Conservation (phyloP, 2,888 invertebrate genomes). For the Drosophila mettleri region DNA sequence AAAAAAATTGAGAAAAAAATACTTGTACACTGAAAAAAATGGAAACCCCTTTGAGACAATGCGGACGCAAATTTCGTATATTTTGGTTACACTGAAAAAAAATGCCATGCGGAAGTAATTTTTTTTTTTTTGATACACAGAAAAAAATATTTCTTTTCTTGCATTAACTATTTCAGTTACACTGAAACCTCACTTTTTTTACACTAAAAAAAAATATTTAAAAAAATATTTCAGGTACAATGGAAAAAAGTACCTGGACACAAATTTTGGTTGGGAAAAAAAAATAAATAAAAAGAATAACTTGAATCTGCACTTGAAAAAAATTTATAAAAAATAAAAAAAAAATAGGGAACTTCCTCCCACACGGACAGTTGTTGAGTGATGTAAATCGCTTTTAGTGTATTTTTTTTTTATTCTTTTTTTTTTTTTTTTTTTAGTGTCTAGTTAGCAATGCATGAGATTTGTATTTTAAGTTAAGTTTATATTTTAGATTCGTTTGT, state of each 20-base stretch:
- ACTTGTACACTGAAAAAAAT: conserved; percentile 4
- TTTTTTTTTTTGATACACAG: conserved; percentile 7
- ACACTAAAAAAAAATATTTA: conserved; percentile 26
- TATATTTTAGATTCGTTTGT: conserved; percentile 9
- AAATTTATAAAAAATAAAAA: conserved; percentile 12
- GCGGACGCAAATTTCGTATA: conserved; percentile 12
- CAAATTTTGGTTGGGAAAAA: conserved; percentile 14
- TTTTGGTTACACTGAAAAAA: conserved; percentile 24
- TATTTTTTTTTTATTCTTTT: conserved; percentile 28
- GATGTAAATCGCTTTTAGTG: conserved; percentile 28
- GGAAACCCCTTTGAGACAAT: conserved; percentile 6
- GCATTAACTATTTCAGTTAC: neutral
- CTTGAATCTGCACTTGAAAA: conserved; percentile 36
- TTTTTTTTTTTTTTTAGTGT: conserved; percentile 12
- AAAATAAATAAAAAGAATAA: conserved; percentile 13
- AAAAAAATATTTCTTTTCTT: conserved; percentile 15
- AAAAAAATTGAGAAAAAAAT: conserved; percentile 1
- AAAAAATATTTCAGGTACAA: conserved; percentile 2
- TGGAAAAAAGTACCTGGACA: conserved; percentile 28
- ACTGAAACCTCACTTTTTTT: conserved; percentile 26
- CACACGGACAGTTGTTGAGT: conserved; percentile 35
- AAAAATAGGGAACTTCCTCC: conserved; percentile 30
- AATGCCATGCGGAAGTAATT: conserved; percentile 14
- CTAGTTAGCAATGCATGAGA: conserved; percentile 47
- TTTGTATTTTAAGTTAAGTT: conserved; percentile 12